Percentiles rank a stretch among this genome's conserved stretches.
Conservation (phyloP, 2,113 vertebrate species). For the Forbesichthys papilliferus region DNA sequence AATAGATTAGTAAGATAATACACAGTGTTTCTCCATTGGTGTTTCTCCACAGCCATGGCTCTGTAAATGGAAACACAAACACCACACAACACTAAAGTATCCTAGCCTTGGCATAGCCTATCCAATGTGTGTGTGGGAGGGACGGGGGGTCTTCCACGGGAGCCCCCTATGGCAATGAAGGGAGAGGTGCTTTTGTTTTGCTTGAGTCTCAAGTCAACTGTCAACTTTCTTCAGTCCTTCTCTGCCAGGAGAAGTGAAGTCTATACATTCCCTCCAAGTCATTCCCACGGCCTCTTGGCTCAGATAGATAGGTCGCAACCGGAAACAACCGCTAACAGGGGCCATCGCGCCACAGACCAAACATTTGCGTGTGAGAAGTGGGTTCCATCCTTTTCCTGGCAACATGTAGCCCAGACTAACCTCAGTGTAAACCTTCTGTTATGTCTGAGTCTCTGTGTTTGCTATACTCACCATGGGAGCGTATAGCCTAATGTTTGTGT, state of each 20-base stretch:
- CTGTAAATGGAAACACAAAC: too few species aligned
- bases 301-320: conserved; percentile 40
- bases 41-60: too few species aligned
- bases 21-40: background rate
- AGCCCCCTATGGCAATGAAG: too few species aligned
- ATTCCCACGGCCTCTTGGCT: conserved; percentile 28
- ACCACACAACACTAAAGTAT: too few species aligned
- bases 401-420: background rate
- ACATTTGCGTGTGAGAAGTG: conserved; percentile 41
- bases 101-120: too few species aligned
- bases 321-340: background rate
- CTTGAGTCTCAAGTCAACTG: background rate
- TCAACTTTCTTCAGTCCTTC: conserved; percentile 32
- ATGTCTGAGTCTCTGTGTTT: background rate
- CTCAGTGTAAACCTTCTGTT: background rate
- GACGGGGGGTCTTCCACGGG: too few species aligned
- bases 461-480: background rate
- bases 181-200: too few species aligned
- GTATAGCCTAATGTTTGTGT: conserved; percentile 1
- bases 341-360: conserved; percentile 24
- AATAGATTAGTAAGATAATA: too few species aligned
- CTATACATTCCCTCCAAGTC: conserved; percentile 34
- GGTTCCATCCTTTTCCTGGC: conserved; percentile 16
- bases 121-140: too few species aligned
- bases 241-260: conserved; percentile 40